phyloP scores from a whole-genome alignment of 2,888 invertebrate genomes.

The Dorcus parallelipipedus region DNA sequence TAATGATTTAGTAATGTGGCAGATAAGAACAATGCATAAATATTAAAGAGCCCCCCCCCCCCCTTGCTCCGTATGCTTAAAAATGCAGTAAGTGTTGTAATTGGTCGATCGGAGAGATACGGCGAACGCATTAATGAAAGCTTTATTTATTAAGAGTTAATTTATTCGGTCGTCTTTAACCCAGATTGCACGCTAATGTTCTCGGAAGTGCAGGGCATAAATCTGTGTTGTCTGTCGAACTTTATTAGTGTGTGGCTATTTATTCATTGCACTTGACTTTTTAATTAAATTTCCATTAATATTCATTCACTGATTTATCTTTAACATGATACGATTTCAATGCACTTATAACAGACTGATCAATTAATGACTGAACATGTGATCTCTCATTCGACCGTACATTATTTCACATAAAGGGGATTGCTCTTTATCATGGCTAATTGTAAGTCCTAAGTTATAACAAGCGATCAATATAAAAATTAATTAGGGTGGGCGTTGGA shows the following conservation, averaged over 20 bases:
- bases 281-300: not conserved
- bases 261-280: not conserved
- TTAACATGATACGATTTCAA: too few species aligned
- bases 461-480: too few species aligned
- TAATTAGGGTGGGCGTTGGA: too few species aligned
- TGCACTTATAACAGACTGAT: too few species aligned
- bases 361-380: too few species aligned
- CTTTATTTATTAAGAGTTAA: not conserved
- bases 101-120: not conserved
- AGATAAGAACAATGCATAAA: not conserved
- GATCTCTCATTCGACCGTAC: too few species aligned
- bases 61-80: not conserved
- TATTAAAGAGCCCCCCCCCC: not conserved
- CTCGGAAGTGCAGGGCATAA: not conserved
- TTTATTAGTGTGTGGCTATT: not conserved
- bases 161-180: not conserved
- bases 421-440: too few species aligned
- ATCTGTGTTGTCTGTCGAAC: not conserved
- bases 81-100: not conserved
- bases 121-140: not conserved
- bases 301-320: not conserved
- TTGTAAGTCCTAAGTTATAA: too few species aligned
- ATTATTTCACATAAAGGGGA: too few species aligned
- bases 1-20: not conserved
- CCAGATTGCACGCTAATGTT: not conserved